phyloP scores from a whole-genome alignment of 1,140 invertebrate genomes.

The Lepidotrigona ventralis region DNA sequence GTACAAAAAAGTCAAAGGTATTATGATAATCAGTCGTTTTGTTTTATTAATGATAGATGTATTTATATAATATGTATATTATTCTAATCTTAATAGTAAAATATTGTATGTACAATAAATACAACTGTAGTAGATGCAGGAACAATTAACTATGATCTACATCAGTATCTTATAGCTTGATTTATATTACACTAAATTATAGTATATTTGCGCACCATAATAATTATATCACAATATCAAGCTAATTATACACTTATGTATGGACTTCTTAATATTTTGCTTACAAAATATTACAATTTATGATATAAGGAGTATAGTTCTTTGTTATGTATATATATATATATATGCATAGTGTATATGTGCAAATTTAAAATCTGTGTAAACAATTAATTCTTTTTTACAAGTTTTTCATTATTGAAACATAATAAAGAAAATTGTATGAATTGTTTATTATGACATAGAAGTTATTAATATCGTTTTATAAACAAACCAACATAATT shows the following conservation, averaged over 20 bases:
- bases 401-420: conserved; percentile 19
- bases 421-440: conserved; percentile 50
- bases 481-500: conserved; percentile 25
- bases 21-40: conserved; percentile 50
- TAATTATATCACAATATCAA: conserved; percentile 70
- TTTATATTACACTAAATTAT: conserved; percentile 48
- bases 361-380: conserved; percentile 6
- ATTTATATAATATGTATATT: conserved; percentile 70
- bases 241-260: conserved; percentile 49
- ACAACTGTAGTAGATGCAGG: conserved; percentile 72
- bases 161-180: conserved; percentile 53
- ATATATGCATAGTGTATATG: conserved; percentile 17
- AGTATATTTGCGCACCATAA: conserved; percentile 62
- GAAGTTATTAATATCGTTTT: conserved; percentile 27
- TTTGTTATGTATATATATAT: conserved; percentile 10
- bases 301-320: conserved; percentile 1
- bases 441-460: conserved; percentile 40
- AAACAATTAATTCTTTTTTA: conserved; percentile 12
- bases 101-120: conserved; percentile 77
- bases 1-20: conserved; percentile 32
- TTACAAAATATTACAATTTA: conserved; percentile 27
- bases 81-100: conserved; percentile 67
- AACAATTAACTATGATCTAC: conserved; percentile 72
- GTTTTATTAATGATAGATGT: conserved; percentile 64
- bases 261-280: conserved; percentile 13